A percentile compares a stretch with the other conserved stretches of the same genome.
phyloP scores from a whole-genome alignment of 2,113 vertebrate species.

The Alaudala cheleensis region DNA sequence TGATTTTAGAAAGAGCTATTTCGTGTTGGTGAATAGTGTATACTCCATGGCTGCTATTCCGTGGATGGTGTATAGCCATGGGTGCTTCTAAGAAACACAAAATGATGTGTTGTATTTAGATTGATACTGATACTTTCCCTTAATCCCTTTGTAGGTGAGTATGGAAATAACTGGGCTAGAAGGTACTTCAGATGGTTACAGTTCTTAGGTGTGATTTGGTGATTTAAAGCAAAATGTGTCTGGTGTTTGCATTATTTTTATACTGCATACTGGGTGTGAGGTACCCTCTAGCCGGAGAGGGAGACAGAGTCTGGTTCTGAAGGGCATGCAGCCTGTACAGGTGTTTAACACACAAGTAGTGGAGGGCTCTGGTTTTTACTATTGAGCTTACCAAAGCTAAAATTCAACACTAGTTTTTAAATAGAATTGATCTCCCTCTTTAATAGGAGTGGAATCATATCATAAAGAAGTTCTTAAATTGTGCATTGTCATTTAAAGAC shows the following conservation, averaged over 20 bases:
- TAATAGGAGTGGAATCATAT: background rate
- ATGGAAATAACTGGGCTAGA: background rate
- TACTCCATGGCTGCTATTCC: background rate
- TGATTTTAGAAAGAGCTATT: background rate
- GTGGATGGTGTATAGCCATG: background rate
- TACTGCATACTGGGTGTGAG: background rate
- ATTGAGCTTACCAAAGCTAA: background rate
- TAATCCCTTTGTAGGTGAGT: background rate
- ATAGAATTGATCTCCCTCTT: background rate
- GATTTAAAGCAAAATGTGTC: background rate
- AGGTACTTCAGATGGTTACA: background rate
- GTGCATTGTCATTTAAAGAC: background rate
- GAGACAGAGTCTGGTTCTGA: background rate
- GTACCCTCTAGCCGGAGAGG: background rate
- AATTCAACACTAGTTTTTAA: background rate
- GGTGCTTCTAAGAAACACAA: background rate
- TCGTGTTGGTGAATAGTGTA: background rate
- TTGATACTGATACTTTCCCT: background rate
- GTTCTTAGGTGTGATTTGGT: background rate
- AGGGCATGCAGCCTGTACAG: background rate
- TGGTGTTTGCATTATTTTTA: background rate
- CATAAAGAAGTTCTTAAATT: background rate
- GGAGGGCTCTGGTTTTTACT: background rate
- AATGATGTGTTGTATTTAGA: background rate
- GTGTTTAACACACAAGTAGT: background rate